Evolutionary conservation across 2,888 invertebrate species (phyloP).

Genomic region (Amphipoea oculea): DNA sequence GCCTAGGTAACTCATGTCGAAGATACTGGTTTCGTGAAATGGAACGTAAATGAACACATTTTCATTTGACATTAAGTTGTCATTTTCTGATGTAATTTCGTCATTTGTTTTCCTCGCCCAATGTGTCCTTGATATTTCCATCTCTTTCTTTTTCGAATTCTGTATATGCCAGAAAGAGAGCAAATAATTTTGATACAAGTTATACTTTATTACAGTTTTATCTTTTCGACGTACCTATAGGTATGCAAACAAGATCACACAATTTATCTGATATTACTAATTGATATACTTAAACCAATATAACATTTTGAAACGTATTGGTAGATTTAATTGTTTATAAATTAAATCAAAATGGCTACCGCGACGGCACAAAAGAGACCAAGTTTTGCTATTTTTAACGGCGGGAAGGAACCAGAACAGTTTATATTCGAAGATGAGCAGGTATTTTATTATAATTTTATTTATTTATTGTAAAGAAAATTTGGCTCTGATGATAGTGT

Average conservation of each 20-base stretch:
- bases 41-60: slow-evolving; percentile 28
- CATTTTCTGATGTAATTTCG: slow-evolving; percentile 8
- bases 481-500: not conserved
- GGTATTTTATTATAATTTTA: slow-evolving; percentile 61
- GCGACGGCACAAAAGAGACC: not conserved
- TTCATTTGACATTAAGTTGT: not conserved
- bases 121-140: too few relatives aligned
- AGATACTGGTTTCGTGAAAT: slow-evolving; percentile 14
- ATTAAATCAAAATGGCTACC: slow-evolving; percentile 20
- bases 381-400: slow-evolving; percentile 57
- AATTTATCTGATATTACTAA: too few relatives aligned
- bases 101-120: slow-evolving; percentile 8
- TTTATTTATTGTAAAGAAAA: not conserved
- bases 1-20: not conserved
- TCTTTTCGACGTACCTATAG: too few relatives aligned
- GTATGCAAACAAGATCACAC: too few relatives aligned
- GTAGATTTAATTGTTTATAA: too few relatives aligned
- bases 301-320: too few relatives aligned
- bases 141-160: too few relatives aligned
- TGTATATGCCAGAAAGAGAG: too few relatives aligned
- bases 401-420: slow-evolving; percentile 56
- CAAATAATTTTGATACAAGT: too few relatives aligned
- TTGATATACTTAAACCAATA: too few relatives aligned
- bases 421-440: slow-evolving; percentile 77
- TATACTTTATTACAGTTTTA: too few relatives aligned